Percentiles rank a stretch among this genome's conserved stretches.
phyloP scores from a whole-genome alignment of 2,888 invertebrate species.

The Chamaedrilus cognettii region DNA sequence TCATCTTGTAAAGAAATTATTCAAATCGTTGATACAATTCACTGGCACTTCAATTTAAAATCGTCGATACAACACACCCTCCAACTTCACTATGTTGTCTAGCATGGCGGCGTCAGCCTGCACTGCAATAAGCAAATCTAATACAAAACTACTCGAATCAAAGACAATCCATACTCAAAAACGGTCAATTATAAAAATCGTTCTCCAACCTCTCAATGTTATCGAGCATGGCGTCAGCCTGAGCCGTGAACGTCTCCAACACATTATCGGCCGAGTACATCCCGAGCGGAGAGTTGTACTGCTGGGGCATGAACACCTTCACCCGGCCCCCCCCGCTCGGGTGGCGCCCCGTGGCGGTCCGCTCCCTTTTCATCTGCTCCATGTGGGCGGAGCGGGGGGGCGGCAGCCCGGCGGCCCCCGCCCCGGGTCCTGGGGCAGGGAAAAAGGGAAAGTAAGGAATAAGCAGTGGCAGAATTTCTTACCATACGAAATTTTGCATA shows the following conservation, averaged over 20 bases:
- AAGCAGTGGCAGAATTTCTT: too few species aligned
- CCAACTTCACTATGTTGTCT: too few species aligned
- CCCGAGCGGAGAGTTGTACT: constrained; percentile 38
- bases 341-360: constrained; percentile 8
- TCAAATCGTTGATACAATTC: too few species aligned
- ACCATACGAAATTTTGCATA: too few species aligned
- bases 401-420: constrained; percentile 32
- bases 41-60: too few species aligned
- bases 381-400: constrained; percentile 30
- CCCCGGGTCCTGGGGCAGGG: constrained; percentile 30
- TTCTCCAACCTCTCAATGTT: constrained; percentile 13
- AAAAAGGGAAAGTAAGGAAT: too few species aligned
- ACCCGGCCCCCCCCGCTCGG: constrained; percentile 23
- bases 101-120: too few species aligned
- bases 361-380: constrained; percentile 29
- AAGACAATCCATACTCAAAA: too few species aligned
- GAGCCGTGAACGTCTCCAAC: constrained; percentile 36
- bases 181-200: background rate
- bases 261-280: constrained; percentile 38
- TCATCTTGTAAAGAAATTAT: too few species aligned
- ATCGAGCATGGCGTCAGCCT: constrained; percentile 27
- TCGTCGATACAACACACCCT: too few species aligned
- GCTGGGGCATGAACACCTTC: constrained; percentile 38
- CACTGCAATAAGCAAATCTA: too few species aligned
- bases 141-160: too few species aligned